Evolutionary conservation across 2,797 vertebrate genomes (phyloP).

Genomic region (Moxostoma hubbsi): DNA sequence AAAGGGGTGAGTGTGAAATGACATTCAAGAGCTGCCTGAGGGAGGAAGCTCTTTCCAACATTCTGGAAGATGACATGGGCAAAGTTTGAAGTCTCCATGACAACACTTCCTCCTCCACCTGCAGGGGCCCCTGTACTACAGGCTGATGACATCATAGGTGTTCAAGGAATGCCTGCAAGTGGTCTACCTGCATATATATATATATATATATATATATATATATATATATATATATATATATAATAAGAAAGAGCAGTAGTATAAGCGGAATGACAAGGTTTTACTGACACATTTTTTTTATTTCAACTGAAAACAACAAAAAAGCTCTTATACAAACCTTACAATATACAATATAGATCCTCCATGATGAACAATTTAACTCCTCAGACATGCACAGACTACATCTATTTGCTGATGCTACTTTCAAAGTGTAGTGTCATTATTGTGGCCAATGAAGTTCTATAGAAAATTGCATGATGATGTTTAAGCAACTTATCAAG

Average conservation of each 20-base stretch:
- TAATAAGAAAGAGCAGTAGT: neutral
- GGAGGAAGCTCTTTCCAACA: slow-evolving; percentile 95
- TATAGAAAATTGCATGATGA: neutral
- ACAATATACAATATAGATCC: neutral
- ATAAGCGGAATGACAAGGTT: neutral
- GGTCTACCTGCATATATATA: slow-evolving; percentile 59
- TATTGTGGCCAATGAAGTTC: neutral
- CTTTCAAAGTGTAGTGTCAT: neutral
- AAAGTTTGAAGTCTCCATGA: slow-evolving; percentile 94
- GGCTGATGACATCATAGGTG: slow-evolving; percentile 87
- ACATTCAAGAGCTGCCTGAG: slow-evolving; percentile 92
- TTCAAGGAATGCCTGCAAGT: slow-evolving; percentile 68
- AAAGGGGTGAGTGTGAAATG: slow-evolving; percentile 92
- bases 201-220: neutral
- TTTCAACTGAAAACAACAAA: neutral
- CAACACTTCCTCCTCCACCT: slow-evolving; percentile 73
- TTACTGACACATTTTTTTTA: neutral
- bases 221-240: neutral
- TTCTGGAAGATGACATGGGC: slow-evolving; percentile 99
- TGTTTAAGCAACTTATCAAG: neutral
- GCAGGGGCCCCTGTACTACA: slow-evolving; percentile 85
- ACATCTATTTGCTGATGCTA: neutral
- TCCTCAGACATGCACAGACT: neutral
- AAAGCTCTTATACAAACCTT: neutral
- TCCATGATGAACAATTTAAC: neutral